phyloP scores from a whole-genome alignment of 2,888 invertebrate species.

The Ellobium chinense region DNA sequence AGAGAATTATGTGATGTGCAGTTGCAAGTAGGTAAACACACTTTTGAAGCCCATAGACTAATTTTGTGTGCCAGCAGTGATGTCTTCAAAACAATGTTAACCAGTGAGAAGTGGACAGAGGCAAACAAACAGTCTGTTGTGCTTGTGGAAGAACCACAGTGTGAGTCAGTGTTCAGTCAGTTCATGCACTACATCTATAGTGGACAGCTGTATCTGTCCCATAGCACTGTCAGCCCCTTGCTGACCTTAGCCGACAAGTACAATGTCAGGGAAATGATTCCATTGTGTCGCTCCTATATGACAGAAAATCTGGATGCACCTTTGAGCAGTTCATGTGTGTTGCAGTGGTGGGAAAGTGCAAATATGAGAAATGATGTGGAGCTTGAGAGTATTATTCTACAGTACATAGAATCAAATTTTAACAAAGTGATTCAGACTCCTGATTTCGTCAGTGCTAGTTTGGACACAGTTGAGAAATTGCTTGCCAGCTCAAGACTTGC shows the following conservation, averaged over 20 bases:
- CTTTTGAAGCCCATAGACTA: conserved; percentile 92
- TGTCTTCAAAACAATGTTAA: conserved; percentile 96
- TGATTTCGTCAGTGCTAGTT: conserved; percentile 90
- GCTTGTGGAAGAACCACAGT: conserved; percentile 91
- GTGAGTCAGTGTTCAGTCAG: conserved; percentile 90
- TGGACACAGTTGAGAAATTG: conserved; percentile 87
- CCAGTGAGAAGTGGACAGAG: conserved; percentile 95
- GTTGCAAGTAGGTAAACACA: conserved; percentile 89
- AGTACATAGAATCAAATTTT: conserved; percentile 90
- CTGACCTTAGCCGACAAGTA: conserved; percentile 96
- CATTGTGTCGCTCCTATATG: conserved; percentile 92
- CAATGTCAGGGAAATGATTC: conserved; percentile 93
- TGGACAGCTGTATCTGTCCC: conserved; percentile 91
- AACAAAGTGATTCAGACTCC: conserved; percentile 88
- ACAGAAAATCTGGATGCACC: conserved; percentile 73
- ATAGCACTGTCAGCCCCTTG: conserved; percentile 91
- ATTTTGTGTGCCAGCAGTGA: conserved; percentile 96
- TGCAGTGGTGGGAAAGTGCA: conserved; percentile 78
- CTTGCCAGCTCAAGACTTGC: conserved; percentile 93
- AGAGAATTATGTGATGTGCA: conserved; percentile 91
- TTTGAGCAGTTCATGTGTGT: conserved; percentile 25
- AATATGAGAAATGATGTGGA: conserved; percentile 88
- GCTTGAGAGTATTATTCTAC: conserved; percentile 80
- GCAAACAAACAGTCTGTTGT: conserved; percentile 91
- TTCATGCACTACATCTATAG: conserved; percentile 95